Evolutionary conservation across 2,888 invertebrate genomes (phyloP).

Genomic region (Archips xylosteana): DNA sequence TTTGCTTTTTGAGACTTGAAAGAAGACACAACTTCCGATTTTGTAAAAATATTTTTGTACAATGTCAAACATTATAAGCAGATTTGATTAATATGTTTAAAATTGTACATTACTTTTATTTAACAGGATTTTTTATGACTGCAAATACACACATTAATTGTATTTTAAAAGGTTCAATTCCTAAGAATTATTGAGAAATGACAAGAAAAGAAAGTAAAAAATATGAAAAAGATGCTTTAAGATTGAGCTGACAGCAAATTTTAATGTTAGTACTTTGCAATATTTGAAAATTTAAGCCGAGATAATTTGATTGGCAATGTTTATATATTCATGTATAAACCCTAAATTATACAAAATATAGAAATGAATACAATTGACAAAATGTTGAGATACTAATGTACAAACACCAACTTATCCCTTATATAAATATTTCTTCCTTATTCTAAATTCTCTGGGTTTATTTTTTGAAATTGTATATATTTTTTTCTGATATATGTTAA

Average conservation of each 20-base stretch:
- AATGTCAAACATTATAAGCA: not conserved
- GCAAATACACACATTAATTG: not conserved
- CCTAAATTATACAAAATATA: too few species aligned
- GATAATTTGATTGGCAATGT: not conserved
- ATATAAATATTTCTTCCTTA: not conserved
- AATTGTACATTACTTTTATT: not conserved
- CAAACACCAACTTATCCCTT: too few species aligned
- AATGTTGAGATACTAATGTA: too few species aligned
- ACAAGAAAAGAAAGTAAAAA: constrained; percentile 35
- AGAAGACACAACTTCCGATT: not conserved
- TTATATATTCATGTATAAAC: too few species aligned
- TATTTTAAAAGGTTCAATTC: constrained; percentile 6
- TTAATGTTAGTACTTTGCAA: constrained; percentile 15
- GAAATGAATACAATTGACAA: too few species aligned
- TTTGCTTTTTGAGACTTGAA: too few species aligned
- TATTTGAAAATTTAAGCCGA: constrained; percentile 4
- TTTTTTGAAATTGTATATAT: not conserved
- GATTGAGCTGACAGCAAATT: constrained; percentile 30
- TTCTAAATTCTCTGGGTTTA: constrained; percentile 7
- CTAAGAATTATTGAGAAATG: constrained; percentile 19
- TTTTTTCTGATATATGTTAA: not conserved
- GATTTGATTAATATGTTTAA: not conserved
- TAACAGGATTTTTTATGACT: constrained; percentile 4
- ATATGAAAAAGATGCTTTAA: constrained; percentile 28
- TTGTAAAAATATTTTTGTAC: not conserved